A percentile compares a stretch with the other conserved stretches of the same genome.
Conservation (phyloP, 2,888 invertebrate species). For the Ophion obscuratus region DNA sequence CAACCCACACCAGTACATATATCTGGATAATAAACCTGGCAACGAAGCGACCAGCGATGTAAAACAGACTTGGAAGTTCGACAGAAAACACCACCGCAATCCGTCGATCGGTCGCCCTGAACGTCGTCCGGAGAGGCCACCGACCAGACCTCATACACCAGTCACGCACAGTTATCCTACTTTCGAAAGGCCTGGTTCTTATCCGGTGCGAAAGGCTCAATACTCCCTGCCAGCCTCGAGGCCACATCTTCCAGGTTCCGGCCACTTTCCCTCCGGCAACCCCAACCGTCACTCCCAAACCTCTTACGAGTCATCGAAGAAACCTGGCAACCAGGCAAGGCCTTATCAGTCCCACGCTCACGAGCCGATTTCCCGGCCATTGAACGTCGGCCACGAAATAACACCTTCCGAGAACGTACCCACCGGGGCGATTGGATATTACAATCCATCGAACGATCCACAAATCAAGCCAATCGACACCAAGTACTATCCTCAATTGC, state of each 20-base stretch:
- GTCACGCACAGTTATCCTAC: conserved; percentile 73
- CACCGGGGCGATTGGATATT: conserved; percentile 77
- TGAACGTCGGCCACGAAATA: conserved; percentile 17
- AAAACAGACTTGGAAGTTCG: conserved; percentile 77
- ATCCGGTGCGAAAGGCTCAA: conserved; percentile 65
- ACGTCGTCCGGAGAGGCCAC: conserved; percentile 72
- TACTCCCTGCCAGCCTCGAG: conserved; percentile 57
- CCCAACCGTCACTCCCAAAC: conserved; percentile 62
- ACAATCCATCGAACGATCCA: conserved; percentile 76
- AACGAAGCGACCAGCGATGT: conserved; percentile 74
- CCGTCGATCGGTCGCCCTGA: conserved; percentile 72
- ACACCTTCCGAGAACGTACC: conserved; percentile 72
- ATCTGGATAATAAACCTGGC: conserved; percentile 66
- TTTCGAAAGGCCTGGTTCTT: conserved; percentile 73
- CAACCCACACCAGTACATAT: conserved; percentile 73
- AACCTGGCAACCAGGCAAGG: conserved; percentile 47
- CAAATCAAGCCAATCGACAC: conserved; percentile 70
- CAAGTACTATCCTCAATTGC: conserved; percentile 70
- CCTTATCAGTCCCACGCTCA: conserved; percentile 37
- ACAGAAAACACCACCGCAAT: conserved; percentile 77
- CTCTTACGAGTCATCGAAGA: conserved; percentile 70
- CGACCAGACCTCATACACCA: conserved; percentile 73
- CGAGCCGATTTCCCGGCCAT: conserved; percentile 30
- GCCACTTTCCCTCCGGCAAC: conserved; percentile 62
- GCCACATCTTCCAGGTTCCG: conserved; percentile 33